phyloP scores from a whole-genome alignment of 2,888 invertebrate species.

The Leptarthrus brevirostris region DNA sequence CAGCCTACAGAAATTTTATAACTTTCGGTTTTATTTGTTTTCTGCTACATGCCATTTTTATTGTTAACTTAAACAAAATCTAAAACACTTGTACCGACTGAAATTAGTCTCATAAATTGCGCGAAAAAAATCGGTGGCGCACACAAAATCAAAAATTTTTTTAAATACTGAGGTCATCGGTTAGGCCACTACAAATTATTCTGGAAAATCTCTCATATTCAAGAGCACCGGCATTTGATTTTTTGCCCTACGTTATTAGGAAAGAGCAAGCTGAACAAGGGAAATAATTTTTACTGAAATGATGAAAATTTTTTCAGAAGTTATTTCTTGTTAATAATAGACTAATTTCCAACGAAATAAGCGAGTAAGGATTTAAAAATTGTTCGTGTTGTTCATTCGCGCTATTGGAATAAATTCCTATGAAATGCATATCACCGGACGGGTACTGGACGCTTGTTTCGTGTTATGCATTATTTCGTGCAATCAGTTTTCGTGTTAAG shows the following conservation, averaged over 20 bases:
- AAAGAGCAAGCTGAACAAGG: background rate
- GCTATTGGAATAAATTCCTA: background rate
- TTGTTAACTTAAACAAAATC: background rate
- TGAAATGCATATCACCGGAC: background rate
- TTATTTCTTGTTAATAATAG: background rate
- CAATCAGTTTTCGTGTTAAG: background rate
- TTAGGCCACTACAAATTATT: background rate
- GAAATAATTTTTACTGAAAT: background rate
- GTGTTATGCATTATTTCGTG: slow-evolving; percentile 4
- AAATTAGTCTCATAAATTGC: background rate
- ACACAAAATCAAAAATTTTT: background rate
- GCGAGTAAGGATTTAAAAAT: background rate
- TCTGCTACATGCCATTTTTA: too few relatives aligned
- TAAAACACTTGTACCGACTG: background rate
- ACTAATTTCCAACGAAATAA: background rate
- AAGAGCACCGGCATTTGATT: background rate
- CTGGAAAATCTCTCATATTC: background rate
- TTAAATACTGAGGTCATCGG: background rate
- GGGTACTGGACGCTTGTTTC: background rate
- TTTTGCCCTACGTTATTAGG: background rate
- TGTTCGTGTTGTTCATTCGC: background rate
- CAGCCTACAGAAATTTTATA: too few relatives aligned
- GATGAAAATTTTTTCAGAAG: background rate
- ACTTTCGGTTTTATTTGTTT: too few relatives aligned
- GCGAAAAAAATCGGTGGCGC: background rate